Evolutionary conservation across 1,140 invertebrate species (phyloP).

Genomic region (Pantala flavescens): DNA sequence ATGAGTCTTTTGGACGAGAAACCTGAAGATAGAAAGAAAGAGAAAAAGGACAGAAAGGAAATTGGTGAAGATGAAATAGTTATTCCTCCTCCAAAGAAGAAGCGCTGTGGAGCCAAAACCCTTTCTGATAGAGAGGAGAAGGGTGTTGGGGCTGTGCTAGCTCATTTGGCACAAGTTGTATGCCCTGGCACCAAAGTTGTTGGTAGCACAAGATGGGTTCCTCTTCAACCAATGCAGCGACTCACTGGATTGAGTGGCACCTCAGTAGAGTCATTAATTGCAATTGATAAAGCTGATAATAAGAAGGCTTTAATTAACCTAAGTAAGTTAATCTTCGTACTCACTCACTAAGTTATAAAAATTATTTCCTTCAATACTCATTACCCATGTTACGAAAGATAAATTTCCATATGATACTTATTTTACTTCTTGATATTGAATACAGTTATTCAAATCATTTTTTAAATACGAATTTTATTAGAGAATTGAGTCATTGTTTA

Average conservation of each 20-base stretch:
- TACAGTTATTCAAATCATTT: too few species aligned
- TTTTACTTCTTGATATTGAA: too few species aligned
- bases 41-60: not conserved
- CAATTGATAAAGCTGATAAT: not conserved
- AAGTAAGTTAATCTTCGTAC: not conserved
- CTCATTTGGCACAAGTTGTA: not conserved
- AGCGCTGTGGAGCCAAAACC: not conserved
- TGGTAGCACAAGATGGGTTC: not conserved
- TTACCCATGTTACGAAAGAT: too few species aligned
- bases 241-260: not conserved
- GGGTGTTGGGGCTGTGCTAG: not conserved
- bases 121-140: not conserved
- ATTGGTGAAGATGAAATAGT: not conserved
- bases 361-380: too few species aligned
- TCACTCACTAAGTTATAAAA: too few species aligned
- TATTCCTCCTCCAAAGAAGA: not conserved
- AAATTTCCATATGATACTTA: too few species aligned
- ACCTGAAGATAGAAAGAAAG: not conserved
- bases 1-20: not conserved
- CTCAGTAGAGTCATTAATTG: not conserved
- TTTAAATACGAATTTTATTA: too few species aligned
- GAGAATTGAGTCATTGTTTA: too few species aligned
- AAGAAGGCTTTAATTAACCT: not conserved
- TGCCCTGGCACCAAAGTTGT: not conserved
- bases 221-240: not conserved